Conservation (phyloP, 2,888 invertebrate species). For the Kryphioiulus occultus region DNA sequence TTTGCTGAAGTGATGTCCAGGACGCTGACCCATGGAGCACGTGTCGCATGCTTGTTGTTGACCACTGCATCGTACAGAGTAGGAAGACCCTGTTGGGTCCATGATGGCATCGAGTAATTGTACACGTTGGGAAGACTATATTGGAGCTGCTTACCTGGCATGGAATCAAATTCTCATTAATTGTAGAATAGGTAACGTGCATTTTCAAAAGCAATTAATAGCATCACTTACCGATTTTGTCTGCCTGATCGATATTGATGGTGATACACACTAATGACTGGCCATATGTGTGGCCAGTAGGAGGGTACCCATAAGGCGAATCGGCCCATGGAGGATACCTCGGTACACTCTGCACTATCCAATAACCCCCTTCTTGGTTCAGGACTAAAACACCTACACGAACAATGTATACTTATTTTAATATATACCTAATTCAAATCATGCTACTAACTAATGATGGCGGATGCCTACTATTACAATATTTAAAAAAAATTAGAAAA, state of each 20-base stretch:
- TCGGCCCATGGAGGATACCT: constrained; percentile 73
- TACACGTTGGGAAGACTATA: constrained; percentile 84
- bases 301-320: constrained; percentile 71
- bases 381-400: constrained; percentile 72
- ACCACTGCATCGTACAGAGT: constrained; percentile 63
- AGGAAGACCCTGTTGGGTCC: constrained; percentile 67
- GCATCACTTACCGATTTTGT: constrained; percentile 70
- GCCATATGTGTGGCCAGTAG: constrained; percentile 77
- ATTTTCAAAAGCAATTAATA: too few relatives aligned
- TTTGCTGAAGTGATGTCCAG: constrained; percentile 68
- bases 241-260: constrained; percentile 71
- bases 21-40: constrained; percentile 66
- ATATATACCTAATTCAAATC: too few relatives aligned
- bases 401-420: too few relatives aligned
- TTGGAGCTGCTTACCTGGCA: constrained; percentile 71
- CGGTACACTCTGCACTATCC: constrained; percentile 94
- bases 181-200: too few relatives aligned
- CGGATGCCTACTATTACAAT: too few relatives aligned
- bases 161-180: too few relatives aligned
- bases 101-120: constrained; percentile 71
- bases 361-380: constrained; percentile 77
- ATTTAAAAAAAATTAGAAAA: too few relatives aligned
- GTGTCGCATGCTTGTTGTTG: constrained; percentile 47
- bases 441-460: too few relatives aligned
- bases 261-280: constrained; percentile 90